These are phyloP conservation scores for Alcedo atthis DNA, from an alignment of 2,797 vertebrate species.

Conservation along the genomic window DNA sequence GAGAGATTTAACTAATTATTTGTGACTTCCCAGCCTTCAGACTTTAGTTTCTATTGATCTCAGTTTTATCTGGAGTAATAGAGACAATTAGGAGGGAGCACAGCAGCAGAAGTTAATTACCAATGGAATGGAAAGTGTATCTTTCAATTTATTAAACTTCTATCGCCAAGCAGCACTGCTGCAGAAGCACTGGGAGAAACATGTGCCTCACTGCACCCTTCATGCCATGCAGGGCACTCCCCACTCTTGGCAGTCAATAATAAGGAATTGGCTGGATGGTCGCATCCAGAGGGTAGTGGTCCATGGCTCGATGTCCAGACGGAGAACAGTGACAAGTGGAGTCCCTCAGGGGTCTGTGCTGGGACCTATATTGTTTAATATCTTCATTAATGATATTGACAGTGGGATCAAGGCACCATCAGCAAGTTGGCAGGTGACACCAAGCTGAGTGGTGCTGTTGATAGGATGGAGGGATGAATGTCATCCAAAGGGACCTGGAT, in stretches of 20 bases:
- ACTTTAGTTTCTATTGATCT: constrained; percentile 76
- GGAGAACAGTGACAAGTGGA: too few relatives aligned
- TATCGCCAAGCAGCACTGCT: constrained; percentile 40
- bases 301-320: too few relatives aligned
- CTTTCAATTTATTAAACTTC: constrained; percentile 75
- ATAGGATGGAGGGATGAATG: too few relatives aligned
- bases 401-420: too few relatives aligned
- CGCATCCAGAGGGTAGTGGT: too few relatives aligned
- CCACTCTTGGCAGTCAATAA: background rate
- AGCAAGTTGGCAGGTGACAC: too few relatives aligned
- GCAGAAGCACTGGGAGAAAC: background rate
- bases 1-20: constrained; percentile 76
- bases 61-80: constrained; percentile 70
- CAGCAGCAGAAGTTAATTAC: constrained; percentile 73
- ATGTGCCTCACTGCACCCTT: accelerated
- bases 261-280: background rate
- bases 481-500: too few relatives aligned
- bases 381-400: too few relatives aligned
- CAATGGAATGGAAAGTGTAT: constrained; percentile 59
- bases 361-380: too few relatives aligned
- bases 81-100: constrained; percentile 77
- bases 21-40: constrained; percentile 68
- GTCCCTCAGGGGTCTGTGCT: too few relatives aligned
- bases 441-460: too few relatives aligned
- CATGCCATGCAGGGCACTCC: accelerated